Base-by-base conservation (phyloP, 1,140 invertebrate genomes). In the Diachasmimorpha longicaudata region DNA sequence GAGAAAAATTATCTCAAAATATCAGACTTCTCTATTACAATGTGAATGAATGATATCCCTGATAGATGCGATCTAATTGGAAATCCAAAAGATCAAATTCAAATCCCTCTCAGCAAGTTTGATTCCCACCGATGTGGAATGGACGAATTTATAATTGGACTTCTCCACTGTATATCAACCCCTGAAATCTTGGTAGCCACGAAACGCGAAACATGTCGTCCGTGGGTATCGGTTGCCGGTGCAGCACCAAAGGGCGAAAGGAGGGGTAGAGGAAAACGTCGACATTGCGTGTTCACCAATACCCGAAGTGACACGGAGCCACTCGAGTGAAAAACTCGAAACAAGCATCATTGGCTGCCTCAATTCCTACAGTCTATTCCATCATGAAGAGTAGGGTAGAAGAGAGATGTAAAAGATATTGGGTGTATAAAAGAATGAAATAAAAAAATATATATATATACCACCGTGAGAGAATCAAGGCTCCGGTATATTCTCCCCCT, bases 301-400 rank as follows among this genome's bases (percentile, higher is more conserved):
- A 75, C 42, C 25, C 23, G 67, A 75, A 75, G 74, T 75, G 74
- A 75, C 72, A 74, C 67, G 74, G 36, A 70, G 67, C 23, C 74
- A 75, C 11, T 75, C 74, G 42, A 21, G 25, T 48, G 74, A 52
- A 48, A 74, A 66, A 46, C 58, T 42, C 44, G 37, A 23, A 39
- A 75, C 36, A 68, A 66, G 66, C 55, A 66, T 63, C 58, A 63
- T 23, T 63, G 1, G 5, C 58, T 63, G 48, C 46, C 55, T 37
- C 72, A 37, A 72, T 46, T 48, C 46, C 46, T 37, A 52, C 70
- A 25, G 21, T 52, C 70, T 46, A 52, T 72, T 72, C 31, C 58
- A 23, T 25, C 14, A 25, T 63, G 58, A 25, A 13, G 23, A 52
- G 48, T 52, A 63, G 23, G 58, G n/a, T 55, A 21, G 8, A 63